Base-by-base conservation (phyloP, 2,113 vertebrate species). In the Pseudorectes ferrugineus region DNA sequence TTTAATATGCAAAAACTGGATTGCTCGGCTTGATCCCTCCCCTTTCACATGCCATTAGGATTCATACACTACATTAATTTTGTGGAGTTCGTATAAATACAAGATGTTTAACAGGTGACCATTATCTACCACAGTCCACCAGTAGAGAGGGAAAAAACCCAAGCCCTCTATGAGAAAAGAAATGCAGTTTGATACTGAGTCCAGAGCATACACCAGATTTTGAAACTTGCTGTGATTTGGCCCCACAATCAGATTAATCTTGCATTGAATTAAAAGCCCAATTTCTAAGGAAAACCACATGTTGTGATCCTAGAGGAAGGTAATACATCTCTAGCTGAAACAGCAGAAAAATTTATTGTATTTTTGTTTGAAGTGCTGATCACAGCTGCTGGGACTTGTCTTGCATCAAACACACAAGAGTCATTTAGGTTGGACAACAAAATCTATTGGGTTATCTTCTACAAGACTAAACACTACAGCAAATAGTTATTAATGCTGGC, bases 301-400 rank as follows among this genome's bases (percentile, higher is more conserved):
- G 31, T 22, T 76, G 10, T 24, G 29, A 83, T 70, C n/a, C 57
- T 88, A 61, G 25, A 80, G 28, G 22, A 94, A 87, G 19, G 35
- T 77, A 65, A 74, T 21, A 62, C 8, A 58, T 18, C 13, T 88
- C 45, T 45, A 55, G 23, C 13, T 51, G n/a, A 54, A 85, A 71
- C 36, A 58, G 45, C 24, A 87, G 67, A 71, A 62, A 86, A 40
- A 17, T 89, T 83, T 59, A 42, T 9, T 73, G 4, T 36, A 66
- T 70, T 49, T 94, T 79, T 82, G 25, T 43, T 71, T 93, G 38
- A 88, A 84, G 51, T 26, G 48, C 35, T 90, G 46, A 74, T 93
- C 70, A 80, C 57, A 89, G 67, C 26, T 67, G 49, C 81, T 80
- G 67, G 55, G 63, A 89, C 25, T 72, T 68, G 22, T 68, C 40